Base-by-base conservation (phyloP, 2,797 vertebrate species). In the Coendou prehensilis region DNA sequence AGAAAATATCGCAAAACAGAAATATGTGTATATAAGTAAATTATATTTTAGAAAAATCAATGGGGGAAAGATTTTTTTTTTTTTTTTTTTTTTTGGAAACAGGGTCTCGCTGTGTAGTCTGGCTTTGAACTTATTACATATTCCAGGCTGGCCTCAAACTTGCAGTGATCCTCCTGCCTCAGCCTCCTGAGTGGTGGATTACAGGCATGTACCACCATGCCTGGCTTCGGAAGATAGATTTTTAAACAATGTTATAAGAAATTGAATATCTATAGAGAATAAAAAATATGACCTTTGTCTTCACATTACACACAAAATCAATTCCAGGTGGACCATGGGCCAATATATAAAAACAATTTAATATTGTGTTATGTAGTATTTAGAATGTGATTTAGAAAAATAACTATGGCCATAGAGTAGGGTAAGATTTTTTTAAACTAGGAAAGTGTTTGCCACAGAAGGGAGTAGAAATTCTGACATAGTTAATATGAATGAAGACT, bases 261-360 rank as follows among this genome's bases (percentile, higher is more conserved):
- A 22, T 20, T 18, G n/a, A 69, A 69, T 69, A 69, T 37, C 18
- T 3, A 67, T n/a, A 15, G 14, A 37, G 6, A 37, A n/a, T 80
- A 50, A 64, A 37, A 56, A 83, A 79, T 45, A n/a, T 87, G 11
- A 59, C 18, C 2, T 63, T 76, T 82, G 56, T 93, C n/a, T n/a
- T 73, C 54, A 13, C 1, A 59, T 37, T 75, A 61, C 33, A n/a
- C 30, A 78, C 67, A 82, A 91, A 94, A 57, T 67, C 4, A 94
- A 23, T 81, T 54, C 57, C n/a, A 17, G 50, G 54, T 91, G 17
- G 18, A 47, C 67, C 45, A 69, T 2, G 67, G 52, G 18, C 23
- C n/a, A 86, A 56, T 61, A 41, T 69, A 54, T 56, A 79, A 54
- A 89, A 92, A 89, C 28, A 54, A 59, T 64, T 82, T 75, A 91